Conservation (phyloP, 2,888 invertebrate species). For the Aromia moschata region DNA sequence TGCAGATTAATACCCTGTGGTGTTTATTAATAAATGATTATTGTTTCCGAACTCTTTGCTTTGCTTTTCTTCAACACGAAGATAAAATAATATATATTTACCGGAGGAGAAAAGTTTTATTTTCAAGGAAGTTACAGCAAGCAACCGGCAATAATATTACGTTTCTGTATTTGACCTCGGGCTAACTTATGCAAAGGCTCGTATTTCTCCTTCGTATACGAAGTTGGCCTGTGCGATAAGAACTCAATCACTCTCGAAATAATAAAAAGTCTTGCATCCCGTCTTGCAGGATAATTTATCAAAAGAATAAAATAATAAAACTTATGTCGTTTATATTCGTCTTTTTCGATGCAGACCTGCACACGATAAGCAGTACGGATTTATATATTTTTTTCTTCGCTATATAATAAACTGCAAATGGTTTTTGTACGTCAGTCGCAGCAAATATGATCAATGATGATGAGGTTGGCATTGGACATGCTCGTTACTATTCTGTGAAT, state of each 20-base stretch:
- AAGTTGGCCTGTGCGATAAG: slow-evolving; percentile 8
- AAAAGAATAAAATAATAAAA: slow-evolving; percentile 35
- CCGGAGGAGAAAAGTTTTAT: too few relatives aligned
- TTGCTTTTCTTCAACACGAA: too few relatives aligned
- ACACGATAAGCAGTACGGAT: slow-evolving; percentile 12
- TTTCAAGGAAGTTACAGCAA: too few relatives aligned
- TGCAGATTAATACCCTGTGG: too few relatives aligned
- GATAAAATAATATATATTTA: too few relatives aligned
- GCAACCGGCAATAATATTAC: too few relatives aligned
- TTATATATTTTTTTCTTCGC: neutral
- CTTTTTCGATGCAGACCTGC: slow-evolving; percentile 9
- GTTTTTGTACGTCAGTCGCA: neutral
- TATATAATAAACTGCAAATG: neutral
- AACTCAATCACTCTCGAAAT: slow-evolving; percentile 31
- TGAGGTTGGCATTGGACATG: neutral
- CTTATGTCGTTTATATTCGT: slow-evolving; percentile 32
- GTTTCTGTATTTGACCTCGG: too few relatives aligned
- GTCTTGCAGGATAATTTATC: slow-evolving; percentile 33
- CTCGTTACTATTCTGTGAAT: neutral
- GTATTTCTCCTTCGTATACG: neutral
- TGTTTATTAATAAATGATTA: too few relatives aligned
- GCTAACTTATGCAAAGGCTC: slow-evolving; percentile 3
- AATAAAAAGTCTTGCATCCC: slow-evolving; percentile 29
- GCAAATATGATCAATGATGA: slow-evolving; percentile 4
- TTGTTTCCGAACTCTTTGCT: too few relatives aligned